Percentiles rank a stretch among this genome's conserved stretches.
Conservation (phyloP, 2,888 invertebrate genomes). For the Cephonodes hylas region DNA sequence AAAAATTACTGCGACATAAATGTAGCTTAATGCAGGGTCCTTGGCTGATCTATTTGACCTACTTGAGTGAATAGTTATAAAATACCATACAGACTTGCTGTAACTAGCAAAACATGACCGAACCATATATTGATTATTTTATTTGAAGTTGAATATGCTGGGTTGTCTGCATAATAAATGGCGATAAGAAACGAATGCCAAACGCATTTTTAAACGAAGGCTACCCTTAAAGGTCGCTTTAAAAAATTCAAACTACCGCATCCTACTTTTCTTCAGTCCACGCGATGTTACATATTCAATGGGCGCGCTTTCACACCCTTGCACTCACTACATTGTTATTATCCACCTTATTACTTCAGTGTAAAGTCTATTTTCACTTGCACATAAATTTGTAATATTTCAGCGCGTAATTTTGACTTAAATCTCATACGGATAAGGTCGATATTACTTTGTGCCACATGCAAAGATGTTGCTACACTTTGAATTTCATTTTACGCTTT, state of each 20-base stretch:
- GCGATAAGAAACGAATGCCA: neutral
- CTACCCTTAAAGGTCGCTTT: neutral
- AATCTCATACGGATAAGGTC: neutral
- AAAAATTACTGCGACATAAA: no score
- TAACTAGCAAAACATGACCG: no score
- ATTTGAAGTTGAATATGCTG: neutral
- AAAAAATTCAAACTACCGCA: slow-evolving; percentile 18
- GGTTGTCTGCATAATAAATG: neutral
- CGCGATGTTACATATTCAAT: slow-evolving; percentile 45
- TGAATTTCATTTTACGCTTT: slow-evolving; percentile 23
- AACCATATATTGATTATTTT: neutral
- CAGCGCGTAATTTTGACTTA: neutral
- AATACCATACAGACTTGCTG: no score
- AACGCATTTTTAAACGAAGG: neutral
- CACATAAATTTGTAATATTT: neutral
- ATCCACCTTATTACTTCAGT: neutral
- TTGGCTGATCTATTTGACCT: no score
- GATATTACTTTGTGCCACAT: neutral
- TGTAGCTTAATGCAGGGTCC: no score
- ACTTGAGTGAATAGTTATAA: no score
- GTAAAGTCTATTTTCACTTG: neutral
- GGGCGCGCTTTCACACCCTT: slow-evolving; percentile 29
- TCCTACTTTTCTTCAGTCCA: slow-evolving; percentile 28
- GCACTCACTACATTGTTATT: neutral
- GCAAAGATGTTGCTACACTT: no score